These are phyloP conservation scores for Globicephala melas DNA, from an alignment of 2,113 vertebrate species.

Conservation along the genomic window DNA sequence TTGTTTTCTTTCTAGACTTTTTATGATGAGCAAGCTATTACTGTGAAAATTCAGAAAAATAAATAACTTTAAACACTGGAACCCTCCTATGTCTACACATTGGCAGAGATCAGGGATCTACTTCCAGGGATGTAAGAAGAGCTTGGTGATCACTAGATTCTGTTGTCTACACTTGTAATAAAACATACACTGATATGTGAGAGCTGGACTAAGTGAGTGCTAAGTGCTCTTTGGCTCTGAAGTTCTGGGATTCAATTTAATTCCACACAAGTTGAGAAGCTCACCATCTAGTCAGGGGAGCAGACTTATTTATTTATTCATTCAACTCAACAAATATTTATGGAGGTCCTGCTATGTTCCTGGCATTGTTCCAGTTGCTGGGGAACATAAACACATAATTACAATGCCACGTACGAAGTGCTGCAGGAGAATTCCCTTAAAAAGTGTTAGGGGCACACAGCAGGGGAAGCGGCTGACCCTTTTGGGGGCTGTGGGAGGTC, in stretches of 20 bases:
- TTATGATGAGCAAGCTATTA: background rate
- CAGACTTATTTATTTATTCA: background rate
- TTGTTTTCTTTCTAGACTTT: background rate
- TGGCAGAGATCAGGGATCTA: background rate
- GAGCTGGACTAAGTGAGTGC: background rate
- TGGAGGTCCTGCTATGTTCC: background rate
- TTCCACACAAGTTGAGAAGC: background rate
- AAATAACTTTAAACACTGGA: background rate
- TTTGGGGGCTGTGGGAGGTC: background rate
- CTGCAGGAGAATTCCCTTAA: background rate
- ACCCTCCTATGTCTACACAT: background rate
- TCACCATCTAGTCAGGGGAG: background rate
- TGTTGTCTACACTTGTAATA: background rate
- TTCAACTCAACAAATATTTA: background rate
- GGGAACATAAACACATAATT: background rate
- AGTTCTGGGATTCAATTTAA: background rate
- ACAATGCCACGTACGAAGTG: no score
- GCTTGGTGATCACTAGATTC: background rate
- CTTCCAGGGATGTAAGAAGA: background rate
- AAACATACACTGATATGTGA: background rate
- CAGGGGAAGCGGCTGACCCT: background rate
- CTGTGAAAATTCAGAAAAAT: background rate
- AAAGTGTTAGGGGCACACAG: no score
- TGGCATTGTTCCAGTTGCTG: background rate
- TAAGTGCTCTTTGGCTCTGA: rapidly evolving